Base-by-base conservation (phyloP, 2,113 vertebrate genomes). In the Cynoglossus semilaevis region DNA sequence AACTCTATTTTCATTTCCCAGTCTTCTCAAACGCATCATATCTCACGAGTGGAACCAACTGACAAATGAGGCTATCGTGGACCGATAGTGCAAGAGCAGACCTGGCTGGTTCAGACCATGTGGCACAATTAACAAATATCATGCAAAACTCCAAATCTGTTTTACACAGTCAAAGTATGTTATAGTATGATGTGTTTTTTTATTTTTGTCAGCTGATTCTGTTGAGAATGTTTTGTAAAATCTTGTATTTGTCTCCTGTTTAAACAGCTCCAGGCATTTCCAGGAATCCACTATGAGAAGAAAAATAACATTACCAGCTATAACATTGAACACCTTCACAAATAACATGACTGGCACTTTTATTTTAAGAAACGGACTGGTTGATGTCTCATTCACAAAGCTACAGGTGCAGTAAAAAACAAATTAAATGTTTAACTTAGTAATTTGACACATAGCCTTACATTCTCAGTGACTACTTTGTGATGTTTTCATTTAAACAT, bases 381-480 rank as follows among this genome's bases (percentile, higher is more conserved):
- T 98, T 68, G 97, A 95, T 53, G 96, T 95, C 18, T 98, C 95
- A 65, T 94, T 93, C 85, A 98, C 94, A 79, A 97, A 96, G 79
- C 84, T 96, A 66, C 95, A 98, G 94, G 96, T 98, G 92, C 67
- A 9, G 35, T 35, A 9, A 57, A 2, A 58, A 37, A 52, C 36
- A 35, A 16, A 17, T 7, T 19, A 51, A 14, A 5, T 48, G 13
- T 40, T 2, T 9, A 0, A 12, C 51, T 57, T 35, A 53, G 9
- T 42, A 2, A n/a, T 35, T 7, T 14, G 19, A 51, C 1, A 37
- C n/a, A 2, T 2, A 38, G 1, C 37, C 12, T 38, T 38, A 38
- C 8, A 38, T 38, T 38, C 9, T 38, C 37, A 38, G 9, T 38
- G 37, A 38, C 37, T 7, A 9, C 12, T 10, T 10, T 9, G 11